Base-by-base conservation (phyloP, 2,888 invertebrate species). In the Caenorhabditis sinica region DNA sequence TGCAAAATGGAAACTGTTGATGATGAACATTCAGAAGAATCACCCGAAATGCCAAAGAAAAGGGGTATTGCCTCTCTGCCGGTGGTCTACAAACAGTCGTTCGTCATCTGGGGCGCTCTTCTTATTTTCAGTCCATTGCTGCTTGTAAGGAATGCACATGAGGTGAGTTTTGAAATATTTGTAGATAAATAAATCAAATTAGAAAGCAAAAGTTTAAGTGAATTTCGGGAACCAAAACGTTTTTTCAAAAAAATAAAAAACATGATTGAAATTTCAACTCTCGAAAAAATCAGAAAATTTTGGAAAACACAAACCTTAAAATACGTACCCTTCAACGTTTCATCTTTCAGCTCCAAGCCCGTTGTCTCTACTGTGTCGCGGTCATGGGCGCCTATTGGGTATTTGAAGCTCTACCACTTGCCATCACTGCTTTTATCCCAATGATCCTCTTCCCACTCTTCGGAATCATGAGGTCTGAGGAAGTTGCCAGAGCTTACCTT, bases 371-470 rank as follows among this genome's bases (percentile, higher is more conserved):
- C 69, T 89, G 90, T 40, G 91, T 92, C 8, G 76, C 83, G 3
- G 51, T 92, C 17, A 92, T 92, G 92, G 90, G 88, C 0, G 25
- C 80, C 33, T 93, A 91, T 69, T 92, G 92, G 92, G 90, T 91
- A 56, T 88, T 83, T 63, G 92, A 93, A 82, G 86, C 82, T 6
- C 86, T 93, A 33, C 92, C 92, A 1, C 75, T 92, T 13, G 90
- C 93, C 13, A 90, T 91, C 20, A 93, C 92, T 4, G 92, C 92
- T 0, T 77, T 92, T 23, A 83, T 92, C 28, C 92, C 92, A 1
- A 85, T 91, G 74, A 87, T 92, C 2, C 76, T 92, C 4, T 93
- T 90, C 76, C 92, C 92, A 0, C 45, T 88, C 1, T 86, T 89
- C 33, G 91, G 90, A 72, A 89, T 93, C 8, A 86, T 92, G 84